Conservation (phyloP, 1,140 invertebrate species). For the Cylas formicarius region DNA sequence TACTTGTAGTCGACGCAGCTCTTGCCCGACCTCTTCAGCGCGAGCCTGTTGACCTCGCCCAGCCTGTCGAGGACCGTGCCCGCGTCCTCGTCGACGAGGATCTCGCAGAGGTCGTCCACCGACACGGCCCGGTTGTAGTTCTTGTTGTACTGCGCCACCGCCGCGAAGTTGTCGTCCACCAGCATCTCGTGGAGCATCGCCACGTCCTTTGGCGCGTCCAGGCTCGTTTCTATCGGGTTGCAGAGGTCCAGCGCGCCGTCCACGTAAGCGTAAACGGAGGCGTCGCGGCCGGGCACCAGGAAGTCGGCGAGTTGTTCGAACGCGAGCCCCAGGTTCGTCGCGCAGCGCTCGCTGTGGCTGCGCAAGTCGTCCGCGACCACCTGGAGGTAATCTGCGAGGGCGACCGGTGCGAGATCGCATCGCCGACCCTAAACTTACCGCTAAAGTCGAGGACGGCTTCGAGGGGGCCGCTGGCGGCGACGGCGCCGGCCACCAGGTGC, state of each 20-base stretch:
- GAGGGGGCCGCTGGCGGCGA: constrained; percentile 82
- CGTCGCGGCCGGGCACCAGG: constrained; percentile 12
- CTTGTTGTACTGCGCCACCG: constrained; percentile 88
- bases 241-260: constrained; percentile 7
- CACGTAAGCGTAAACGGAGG: constrained; percentile 4
- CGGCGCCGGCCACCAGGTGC: constrained; percentile 73
- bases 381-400: constrained; percentile 12
- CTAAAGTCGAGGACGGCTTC: constrained; percentile 76
- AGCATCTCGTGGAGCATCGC: constrained; percentile 55
- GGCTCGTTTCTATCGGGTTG: constrained; percentile 40
- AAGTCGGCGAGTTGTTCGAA: constrained; percentile 11
- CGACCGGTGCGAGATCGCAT: too few species aligned
- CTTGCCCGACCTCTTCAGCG: background rate
- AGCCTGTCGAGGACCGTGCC: constrained; percentile 33
- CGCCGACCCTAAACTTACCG: too few species aligned
- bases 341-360: constrained; percentile 7
- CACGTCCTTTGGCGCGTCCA: constrained; percentile 56
- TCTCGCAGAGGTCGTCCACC: constrained; percentile 66
- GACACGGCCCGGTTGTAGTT: constrained; percentile 76
- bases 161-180: constrained; percentile 51
- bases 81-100: constrained; percentile 58
- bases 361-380: constrained; percentile 7
- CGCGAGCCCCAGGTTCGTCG: constrained; percentile 5
- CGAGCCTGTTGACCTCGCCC: constrained; percentile 5
- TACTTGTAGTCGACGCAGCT: constrained; percentile 11